Conservation (phyloP, 2,888 invertebrate species). For the Ophion slaviceki region DNA sequence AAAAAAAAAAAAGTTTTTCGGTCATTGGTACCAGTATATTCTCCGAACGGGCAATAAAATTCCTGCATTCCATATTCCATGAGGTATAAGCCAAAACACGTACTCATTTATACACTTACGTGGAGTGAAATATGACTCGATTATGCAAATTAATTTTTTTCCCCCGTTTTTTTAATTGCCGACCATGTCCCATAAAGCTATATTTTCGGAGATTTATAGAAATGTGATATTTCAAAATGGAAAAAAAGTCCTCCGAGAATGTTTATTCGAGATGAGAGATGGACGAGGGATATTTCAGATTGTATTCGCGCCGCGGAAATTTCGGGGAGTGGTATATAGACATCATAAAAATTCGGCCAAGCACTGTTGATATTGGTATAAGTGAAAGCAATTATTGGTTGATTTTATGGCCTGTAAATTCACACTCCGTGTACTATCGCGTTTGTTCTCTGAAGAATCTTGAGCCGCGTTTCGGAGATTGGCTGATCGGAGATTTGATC, state of each 20-base stretch:
- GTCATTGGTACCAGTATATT: neutral
- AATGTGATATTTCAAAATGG: conserved; percentile 45
- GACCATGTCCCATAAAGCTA: conserved; percentile 20
- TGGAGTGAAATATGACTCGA: conserved; percentile 39
- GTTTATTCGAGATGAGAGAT: neutral
- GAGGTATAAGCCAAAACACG: conserved; percentile 41
- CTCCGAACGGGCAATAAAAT: conserved; percentile 33
- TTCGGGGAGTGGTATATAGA: conserved; percentile 22
- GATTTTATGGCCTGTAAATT: conserved; percentile 42
- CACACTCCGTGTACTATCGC: conserved; percentile 27
- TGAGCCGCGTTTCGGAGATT: neutral
- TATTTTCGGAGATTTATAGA: conserved; percentile 57
- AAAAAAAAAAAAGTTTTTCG: neutral
- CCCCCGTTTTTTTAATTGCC: conserved; percentile 26
- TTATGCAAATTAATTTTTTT: conserved; percentile 56
- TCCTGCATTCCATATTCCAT: conserved; percentile 29
- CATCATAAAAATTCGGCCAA: conserved; percentile 34
- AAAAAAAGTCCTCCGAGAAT: conserved; percentile 18
- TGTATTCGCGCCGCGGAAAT: conserved; percentile 9
- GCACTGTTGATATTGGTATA: conserved; percentile 50
- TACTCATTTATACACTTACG: conserved; percentile 45
- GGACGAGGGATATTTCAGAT: conserved; percentile 12
- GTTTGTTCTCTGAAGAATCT: neutral
- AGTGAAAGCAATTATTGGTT: conserved; percentile 35
- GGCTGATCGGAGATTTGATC: neutral